A percentile compares a stretch with the other conserved stretches of the same genome.
Evolutionary conservation across 2,888 invertebrate species (phyloP).

Genomic region (Dolichopus griseipennis): DNA sequence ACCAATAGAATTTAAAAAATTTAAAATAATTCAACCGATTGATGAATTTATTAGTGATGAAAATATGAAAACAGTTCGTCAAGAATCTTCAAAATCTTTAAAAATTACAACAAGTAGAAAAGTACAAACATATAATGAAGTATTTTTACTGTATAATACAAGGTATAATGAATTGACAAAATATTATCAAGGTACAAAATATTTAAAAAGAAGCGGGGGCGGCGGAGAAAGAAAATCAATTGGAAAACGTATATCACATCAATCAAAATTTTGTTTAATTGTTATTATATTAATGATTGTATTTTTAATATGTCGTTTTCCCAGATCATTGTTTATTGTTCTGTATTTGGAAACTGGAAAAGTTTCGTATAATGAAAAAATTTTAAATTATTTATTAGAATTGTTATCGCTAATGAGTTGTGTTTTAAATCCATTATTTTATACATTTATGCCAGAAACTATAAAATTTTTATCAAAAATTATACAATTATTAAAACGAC

Average conservation of each 20-base stretch:
- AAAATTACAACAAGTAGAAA: neutral
- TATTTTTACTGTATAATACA: neutral
- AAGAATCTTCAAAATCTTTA: too few species aligned
- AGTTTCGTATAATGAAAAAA: conserved; percentile 39
- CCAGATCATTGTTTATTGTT: conserved; percentile 48
- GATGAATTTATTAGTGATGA: too few species aligned
- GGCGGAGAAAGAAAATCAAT: neutral
- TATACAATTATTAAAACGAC: too few species aligned
- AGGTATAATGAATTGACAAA: neutral
- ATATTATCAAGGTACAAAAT: neutral
- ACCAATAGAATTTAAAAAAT: neutral
- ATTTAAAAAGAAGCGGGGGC: neutral
- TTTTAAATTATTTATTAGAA: conserved; percentile 46
- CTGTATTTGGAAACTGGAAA: conserved; percentile 40
- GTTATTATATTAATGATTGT: conserved; percentile 48
- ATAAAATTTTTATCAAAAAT: conserved; percentile 11
- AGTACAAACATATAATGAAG: neutral
- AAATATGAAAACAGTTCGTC: too few species aligned
- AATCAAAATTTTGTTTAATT: conserved; percentile 49
- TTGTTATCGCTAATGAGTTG: conserved; percentile 47
- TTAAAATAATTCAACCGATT: neutral
- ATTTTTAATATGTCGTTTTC: conserved; percentile 48
- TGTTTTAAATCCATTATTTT: conserved; percentile 51
- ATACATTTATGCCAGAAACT: conserved; percentile 51
- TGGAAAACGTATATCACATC: conserved; percentile 37